A percentile compares a stretch with the other conserved stretches of the same genome.
These are phyloP conservation scores for Nomada ruficornis DNA, from an alignment of 2,888 invertebrate species.

Conservation along the genomic window DNA sequence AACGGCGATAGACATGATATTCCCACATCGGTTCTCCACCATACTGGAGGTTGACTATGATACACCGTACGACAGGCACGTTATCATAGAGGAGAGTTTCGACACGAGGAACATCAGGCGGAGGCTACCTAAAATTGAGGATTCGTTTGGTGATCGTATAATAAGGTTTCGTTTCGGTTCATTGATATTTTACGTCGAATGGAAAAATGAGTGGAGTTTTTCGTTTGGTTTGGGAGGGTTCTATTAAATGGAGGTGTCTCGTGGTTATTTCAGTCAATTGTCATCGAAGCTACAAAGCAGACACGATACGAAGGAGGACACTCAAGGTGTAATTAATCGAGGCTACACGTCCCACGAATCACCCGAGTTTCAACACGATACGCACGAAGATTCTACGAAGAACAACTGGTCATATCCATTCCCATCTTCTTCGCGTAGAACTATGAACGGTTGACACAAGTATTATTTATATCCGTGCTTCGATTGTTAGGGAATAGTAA, in stretches of 20 bases:
- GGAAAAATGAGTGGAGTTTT: neutral
- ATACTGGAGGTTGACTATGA: constrained; percentile 96
- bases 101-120: constrained; percentile 85
- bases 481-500: constrained; percentile 24
- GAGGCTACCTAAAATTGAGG: constrained; percentile 79
- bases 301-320: constrained; percentile 71
- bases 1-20: constrained; percentile 92
- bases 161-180: constrained; percentile 75
- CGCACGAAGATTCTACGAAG: constrained; percentile 75
- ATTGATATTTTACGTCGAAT: neutral
- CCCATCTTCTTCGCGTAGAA: constrained; percentile 77
- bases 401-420: constrained; percentile 82
- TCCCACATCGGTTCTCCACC: constrained; percentile 96
- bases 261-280: constrained; percentile 73
- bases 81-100: constrained; percentile 94
- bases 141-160: constrained; percentile 79
- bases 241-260: neutral
- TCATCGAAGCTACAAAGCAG: constrained; percentile 78
- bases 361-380: constrained; percentile 74
- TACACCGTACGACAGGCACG: constrained; percentile 96
- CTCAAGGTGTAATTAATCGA: constrained; percentile 80
- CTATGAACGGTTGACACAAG: constrained; percentile 59
- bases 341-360: constrained; percentile 78
- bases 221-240: neutral
- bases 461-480: constrained; percentile 1